Evolutionary conservation across 53 echinoderm and acorn worm genomes (phyloP).

Genomic region (Crossaster papposus): DNA sequence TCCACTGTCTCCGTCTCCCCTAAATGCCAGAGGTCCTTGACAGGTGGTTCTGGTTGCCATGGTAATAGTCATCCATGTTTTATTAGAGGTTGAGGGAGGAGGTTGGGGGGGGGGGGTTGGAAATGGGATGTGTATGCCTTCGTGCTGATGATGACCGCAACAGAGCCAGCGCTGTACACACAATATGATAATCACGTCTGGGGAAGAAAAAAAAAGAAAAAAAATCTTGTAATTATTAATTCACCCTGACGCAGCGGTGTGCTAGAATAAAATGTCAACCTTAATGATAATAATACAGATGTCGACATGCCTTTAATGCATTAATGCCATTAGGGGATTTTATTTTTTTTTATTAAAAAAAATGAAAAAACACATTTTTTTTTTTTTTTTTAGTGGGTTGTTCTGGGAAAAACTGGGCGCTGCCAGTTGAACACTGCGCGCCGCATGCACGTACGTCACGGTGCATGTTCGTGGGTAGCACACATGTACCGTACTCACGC

Average conservation of each 20-base stretch:
- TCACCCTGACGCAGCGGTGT: no score
- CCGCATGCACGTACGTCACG: background rate
- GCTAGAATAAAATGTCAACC: background rate
- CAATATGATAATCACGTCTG: background rate
- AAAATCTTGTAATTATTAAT: background rate
- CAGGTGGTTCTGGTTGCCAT: conserved; percentile 65
- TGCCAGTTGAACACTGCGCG: background rate
- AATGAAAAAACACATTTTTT: background rate
- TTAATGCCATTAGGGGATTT: background rate
- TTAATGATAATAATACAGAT: background rate
- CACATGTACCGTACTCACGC: background rate
- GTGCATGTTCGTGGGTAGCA: background rate
- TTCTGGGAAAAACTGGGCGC: background rate
- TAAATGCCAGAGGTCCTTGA: conserved; percentile 62
- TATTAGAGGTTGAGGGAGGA: no score
- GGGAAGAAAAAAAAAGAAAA: no score
- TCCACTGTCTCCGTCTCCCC: no score
- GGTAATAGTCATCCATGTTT: conserved; percentile 74
- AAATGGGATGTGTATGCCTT: conserved; percentile 10
- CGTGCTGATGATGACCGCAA: background rate
- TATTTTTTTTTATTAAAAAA: background rate
- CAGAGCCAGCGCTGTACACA: background rate
- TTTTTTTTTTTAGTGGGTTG: background rate
- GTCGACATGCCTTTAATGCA: background rate
- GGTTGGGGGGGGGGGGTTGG: no score